phyloP scores from a whole-genome alignment of 2,113 vertebrate species.

The Istiophorus platypterus region DNA sequence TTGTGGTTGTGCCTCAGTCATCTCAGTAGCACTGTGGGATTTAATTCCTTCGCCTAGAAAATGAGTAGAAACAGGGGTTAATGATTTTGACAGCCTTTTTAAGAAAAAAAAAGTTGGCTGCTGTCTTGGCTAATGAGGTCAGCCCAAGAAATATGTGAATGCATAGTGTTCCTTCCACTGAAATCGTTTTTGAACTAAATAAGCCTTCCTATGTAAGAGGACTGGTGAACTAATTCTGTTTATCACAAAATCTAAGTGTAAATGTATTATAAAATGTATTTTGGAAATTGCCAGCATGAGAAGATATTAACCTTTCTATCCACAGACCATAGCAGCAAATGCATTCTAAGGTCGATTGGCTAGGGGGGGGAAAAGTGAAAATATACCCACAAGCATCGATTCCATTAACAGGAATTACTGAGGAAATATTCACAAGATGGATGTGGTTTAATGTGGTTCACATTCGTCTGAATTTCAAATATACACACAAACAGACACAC shows the following conservation, averaged over 20 bases:
- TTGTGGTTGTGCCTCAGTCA: constrained; percentile 23
- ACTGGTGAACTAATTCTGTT: neutral
- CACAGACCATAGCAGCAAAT: neutral
- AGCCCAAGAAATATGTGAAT: neutral
- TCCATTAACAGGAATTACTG: neutral
- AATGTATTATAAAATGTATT: neutral
- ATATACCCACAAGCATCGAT: neutral
- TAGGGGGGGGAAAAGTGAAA: neutral
- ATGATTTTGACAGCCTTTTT: neutral
- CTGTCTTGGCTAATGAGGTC: neutral
- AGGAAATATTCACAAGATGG: neutral
- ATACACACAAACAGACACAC: too few species aligned
- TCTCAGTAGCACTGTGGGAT: constrained; percentile 21
- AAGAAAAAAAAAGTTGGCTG: neutral
- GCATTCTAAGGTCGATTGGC: neutral
- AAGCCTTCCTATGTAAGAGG: neutral
- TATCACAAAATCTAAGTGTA: neutral
- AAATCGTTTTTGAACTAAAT: neutral
- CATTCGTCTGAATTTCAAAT: too few species aligned
- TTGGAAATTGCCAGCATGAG: constrained; percentile 1
- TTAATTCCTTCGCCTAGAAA: constrained; percentile 46
- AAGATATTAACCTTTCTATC: constrained; percentile 1
- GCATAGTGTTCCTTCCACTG: neutral
- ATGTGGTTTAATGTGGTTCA: neutral
- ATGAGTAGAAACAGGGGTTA: neutral